phyloP scores from a whole-genome alignment of 1,140 invertebrate genomes.

The Aradophagus sp. region DNA sequence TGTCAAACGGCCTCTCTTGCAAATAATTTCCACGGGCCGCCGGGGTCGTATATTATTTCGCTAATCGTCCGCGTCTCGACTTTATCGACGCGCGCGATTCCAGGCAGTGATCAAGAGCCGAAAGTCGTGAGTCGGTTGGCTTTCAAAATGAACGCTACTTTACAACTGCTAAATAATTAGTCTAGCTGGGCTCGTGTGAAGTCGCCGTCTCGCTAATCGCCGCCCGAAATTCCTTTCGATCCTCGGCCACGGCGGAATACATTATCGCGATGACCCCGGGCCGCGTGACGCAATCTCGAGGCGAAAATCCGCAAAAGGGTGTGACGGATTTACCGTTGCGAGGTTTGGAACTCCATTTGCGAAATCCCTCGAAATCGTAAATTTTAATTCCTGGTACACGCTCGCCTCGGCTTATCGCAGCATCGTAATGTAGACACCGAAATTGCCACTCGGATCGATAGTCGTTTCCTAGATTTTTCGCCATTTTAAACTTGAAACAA shows the following conservation, averaged over 20 bases:
- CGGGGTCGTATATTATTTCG: too few species aligned
- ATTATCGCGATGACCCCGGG: slow-evolving; percentile 44
- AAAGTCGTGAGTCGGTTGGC: slow-evolving; percentile 1
- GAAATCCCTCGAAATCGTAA: not conserved
- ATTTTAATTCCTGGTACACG: not conserved
- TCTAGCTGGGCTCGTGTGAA: slow-evolving; percentile 47
- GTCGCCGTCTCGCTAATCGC: slow-evolving; percentile 54
- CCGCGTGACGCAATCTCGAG: slow-evolving; percentile 36
- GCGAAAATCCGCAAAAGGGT: slow-evolving; percentile 32
- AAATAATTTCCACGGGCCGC: too few species aligned
- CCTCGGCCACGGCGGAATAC: slow-evolving; percentile 42
- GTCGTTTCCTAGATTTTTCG: too few species aligned
- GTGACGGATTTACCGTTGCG: slow-evolving; percentile 16
- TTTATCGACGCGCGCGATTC: too few species aligned
- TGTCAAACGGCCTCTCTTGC: too few species aligned
- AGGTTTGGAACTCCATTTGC: slow-evolving; percentile 1
- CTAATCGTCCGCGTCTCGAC: too few species aligned
- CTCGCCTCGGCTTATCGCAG: too few species aligned
- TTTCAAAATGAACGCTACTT: slow-evolving; percentile 36
- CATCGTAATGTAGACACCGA: too few species aligned
- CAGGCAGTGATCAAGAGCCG: not conserved
- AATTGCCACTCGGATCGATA: too few species aligned
- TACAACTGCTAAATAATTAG: slow-evolving; percentile 50
- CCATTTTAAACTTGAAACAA: too few species aligned
- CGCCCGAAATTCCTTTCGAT: slow-evolving; percentile 53